Percentiles rank a stretch among this genome's conserved stretches.
These are phyloP conservation scores for Ostrea denselamellosa DNA, from an alignment of 1,140 invertebrate genomes.

Conservation along the genomic window DNA sequence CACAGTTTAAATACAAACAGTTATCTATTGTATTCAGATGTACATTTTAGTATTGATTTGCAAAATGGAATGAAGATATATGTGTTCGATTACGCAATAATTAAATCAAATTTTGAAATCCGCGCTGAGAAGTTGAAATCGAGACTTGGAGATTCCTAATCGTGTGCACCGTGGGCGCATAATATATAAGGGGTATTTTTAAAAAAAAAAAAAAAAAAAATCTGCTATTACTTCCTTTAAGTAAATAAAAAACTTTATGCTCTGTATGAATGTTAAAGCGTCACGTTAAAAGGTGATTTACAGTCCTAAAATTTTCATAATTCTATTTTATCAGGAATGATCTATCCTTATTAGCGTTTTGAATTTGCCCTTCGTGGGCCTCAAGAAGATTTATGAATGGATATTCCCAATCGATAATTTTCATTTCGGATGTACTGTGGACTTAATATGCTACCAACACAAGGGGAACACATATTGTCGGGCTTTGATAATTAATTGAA, in stretches of 20 bases:
- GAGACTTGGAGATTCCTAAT: neutral
- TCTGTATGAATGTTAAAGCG: neutral
- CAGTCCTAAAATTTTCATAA: neutral
- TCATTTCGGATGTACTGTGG: neutral
- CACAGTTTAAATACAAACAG: neutral
- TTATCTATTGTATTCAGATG: neutral
- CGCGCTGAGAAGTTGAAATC: neutral
- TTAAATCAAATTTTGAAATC: conserved; percentile 7
- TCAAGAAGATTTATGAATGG: neutral
- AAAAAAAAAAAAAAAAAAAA: neutral
- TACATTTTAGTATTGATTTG: neutral
- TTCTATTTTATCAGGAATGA: neutral
- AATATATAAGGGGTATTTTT: neutral
- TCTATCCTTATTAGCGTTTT: neutral
- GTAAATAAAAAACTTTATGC: neutral
- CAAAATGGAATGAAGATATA: neutral
- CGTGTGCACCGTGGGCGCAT: neutral
- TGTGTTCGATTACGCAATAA: neutral
- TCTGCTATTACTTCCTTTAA: neutral
- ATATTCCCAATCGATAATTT: neutral
- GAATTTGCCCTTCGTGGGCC: neutral
- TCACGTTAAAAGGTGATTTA: neutral
- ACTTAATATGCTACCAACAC: neutral
- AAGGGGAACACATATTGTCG: neutral
- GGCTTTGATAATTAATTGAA: neutral